Evolutionary conservation across 2,797 vertebrate species (phyloP), one percentile per base, ranked within the genome.

Genomic region (Octomys mimax): DNA sequence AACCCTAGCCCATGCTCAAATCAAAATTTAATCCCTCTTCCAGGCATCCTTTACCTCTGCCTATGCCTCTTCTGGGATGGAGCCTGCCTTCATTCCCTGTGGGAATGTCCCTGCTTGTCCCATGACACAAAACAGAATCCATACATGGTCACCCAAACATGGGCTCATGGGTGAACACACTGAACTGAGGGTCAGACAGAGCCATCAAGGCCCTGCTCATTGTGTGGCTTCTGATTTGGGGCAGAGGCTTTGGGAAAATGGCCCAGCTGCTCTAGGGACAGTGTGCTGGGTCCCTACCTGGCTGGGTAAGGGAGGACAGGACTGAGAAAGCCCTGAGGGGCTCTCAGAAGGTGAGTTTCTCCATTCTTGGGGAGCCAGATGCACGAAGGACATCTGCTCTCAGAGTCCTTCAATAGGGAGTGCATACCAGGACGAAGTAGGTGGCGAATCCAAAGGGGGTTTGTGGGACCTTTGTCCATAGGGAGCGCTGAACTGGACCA

Each of bases 381-480:
- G 13, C 22, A 33, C 28, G 22, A 2, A 4, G 7, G n/a, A 22
- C 0, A 4, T 18, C 24, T 2, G 6, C 33, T 21, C n/a, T 84
- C 10, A 52, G 73, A 71, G 22, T 59, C 64, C 49, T 39, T 28
- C 24, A 42, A 59, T 14, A 26, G 59, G 71, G 1, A 79, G 28
- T 39, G 68, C 39, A 61, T 10, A 2, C 5, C 5, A 75, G 49
- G 66, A 19, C 39, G 14, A 46, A 66, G 39, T 0, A 42, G 39
- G 11, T 11, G n/a, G 8, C 6, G 22, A 42, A 73, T 42, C 39
- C 73, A 46, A 28, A 14, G 39, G 22, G 11, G 2, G 9, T 42
- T 21, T 11, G 49, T n/a, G 66, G 11, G 10, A 13, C 12, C 8
- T 6, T 22, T 21, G 54, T 52, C 71, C 71, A 54, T 61, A 85